A percentile compares a stretch with the other conserved stretches of the same genome.
Evolutionary conservation across 2,113 vertebrate species (phyloP).

Genomic region (Otocyon megalotis): DNA sequence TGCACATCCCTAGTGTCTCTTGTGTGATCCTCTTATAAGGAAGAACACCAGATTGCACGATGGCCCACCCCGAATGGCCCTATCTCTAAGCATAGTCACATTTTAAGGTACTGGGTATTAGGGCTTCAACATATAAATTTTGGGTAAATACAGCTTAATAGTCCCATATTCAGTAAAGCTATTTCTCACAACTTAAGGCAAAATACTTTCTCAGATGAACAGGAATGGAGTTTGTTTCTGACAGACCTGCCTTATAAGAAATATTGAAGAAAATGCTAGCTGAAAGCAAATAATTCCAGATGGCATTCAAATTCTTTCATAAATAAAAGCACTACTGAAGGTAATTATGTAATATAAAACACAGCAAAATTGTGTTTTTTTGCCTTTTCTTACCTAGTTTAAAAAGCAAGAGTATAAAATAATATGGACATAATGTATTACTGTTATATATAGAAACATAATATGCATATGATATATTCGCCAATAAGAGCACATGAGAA

Average conservation of each 20-base stretch:
- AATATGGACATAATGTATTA: not conserved
- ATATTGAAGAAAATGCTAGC: not conserved
- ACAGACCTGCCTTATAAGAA: not conserved
- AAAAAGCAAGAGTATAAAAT: not conserved
- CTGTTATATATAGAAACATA: not conserved
- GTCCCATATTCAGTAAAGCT: not conserved
- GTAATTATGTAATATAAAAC: not conserved
- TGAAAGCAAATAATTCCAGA: not conserved
- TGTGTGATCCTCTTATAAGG: not conserved
- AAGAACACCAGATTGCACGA: not conserved
- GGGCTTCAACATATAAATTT: not conserved
- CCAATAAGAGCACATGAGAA: not conserved
- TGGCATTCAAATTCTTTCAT: not conserved
- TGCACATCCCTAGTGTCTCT: not conserved
- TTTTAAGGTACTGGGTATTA: not conserved
- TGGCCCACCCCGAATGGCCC: not conserved
- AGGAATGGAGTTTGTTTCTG: not conserved
- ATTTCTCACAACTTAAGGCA: not conserved
- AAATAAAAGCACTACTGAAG: not conserved
- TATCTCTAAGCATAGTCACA: not conserved
- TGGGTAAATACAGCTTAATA: not conserved
- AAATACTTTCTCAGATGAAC: not conserved
- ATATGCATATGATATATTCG: not conserved
- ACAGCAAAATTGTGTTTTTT: not conserved
- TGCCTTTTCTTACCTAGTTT: not conserved